These are phyloP conservation scores for Capricornis sumatraensis DNA, from an alignment of 2,113 vertebrate species.

Conservation along the genomic window DNA sequence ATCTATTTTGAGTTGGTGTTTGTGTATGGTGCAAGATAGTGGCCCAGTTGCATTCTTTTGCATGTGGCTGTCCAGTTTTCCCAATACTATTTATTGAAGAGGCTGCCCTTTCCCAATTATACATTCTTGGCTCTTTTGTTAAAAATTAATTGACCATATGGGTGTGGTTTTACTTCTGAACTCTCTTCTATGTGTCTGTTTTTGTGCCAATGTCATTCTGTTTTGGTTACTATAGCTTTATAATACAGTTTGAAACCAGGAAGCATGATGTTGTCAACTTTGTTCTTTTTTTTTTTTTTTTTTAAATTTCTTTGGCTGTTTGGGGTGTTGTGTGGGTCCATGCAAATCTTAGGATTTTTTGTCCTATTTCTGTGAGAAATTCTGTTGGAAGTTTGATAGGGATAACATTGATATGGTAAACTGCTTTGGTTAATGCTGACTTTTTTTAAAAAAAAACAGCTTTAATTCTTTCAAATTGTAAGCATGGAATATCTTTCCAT, in stretches of 20 bases:
- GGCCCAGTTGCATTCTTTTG: neutral
- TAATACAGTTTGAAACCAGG: neutral
- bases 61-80: neutral
- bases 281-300: neutral
- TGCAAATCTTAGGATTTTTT: neutral
- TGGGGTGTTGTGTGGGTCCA: neutral
- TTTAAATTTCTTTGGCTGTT: neutral
- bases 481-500: neutral
- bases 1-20: neutral
- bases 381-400: neutral
- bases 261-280: neutral
- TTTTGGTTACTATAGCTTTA: neutral
- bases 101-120: neutral
- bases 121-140: neutral
- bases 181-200: neutral
- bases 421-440: neutral
- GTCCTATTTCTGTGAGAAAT: neutral
- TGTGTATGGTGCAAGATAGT: neutral
- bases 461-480: neutral
- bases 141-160: neutral
- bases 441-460: neutral
- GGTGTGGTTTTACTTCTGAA: neutral
- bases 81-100: neutral
- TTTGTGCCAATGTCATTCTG: neutral
- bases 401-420: neutral